phyloP scores from a whole-genome alignment of 2,797 vertebrate species.

The Poeciliopsis turneri region DNA sequence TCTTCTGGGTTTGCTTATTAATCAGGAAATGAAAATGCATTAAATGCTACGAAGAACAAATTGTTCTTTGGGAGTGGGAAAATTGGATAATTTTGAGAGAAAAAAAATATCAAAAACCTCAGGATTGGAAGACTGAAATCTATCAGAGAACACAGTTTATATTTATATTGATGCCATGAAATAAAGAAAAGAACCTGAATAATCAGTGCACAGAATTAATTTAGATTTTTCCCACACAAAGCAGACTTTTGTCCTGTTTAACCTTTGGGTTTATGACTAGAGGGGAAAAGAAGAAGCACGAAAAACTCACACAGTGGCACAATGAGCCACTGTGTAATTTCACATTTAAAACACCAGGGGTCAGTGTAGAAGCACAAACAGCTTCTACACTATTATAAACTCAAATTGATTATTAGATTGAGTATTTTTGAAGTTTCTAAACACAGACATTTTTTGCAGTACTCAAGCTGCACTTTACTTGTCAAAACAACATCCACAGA shows the following conservation, averaged over 20 bases:
- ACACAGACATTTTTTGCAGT: background rate
- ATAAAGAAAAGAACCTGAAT: background rate
- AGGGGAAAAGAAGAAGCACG: background rate
- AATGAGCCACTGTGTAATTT: background rate
- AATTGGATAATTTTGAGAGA: background rate
- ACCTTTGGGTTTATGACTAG: background rate
- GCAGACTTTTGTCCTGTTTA: conserved; percentile 1
- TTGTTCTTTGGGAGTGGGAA: background rate
- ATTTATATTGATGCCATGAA: background rate
- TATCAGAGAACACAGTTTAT: background rate
- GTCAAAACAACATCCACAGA: background rate
- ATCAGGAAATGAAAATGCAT: background rate
- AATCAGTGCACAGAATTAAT: background rate
- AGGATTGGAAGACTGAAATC: background rate
- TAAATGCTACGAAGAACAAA: background rate
- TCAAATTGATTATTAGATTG: background rate
- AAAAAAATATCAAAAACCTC: background rate
- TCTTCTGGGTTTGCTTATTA: background rate
- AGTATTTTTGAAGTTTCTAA: background rate
- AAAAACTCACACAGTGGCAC: background rate
- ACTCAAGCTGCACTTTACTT: background rate
- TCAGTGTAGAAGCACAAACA: background rate
- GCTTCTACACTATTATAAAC: background rate
- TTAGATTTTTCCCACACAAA: background rate
- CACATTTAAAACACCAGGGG: background rate